Conservation (phyloP, 2,797 vertebrate genomes). For the Anabas testudineus region DNA sequence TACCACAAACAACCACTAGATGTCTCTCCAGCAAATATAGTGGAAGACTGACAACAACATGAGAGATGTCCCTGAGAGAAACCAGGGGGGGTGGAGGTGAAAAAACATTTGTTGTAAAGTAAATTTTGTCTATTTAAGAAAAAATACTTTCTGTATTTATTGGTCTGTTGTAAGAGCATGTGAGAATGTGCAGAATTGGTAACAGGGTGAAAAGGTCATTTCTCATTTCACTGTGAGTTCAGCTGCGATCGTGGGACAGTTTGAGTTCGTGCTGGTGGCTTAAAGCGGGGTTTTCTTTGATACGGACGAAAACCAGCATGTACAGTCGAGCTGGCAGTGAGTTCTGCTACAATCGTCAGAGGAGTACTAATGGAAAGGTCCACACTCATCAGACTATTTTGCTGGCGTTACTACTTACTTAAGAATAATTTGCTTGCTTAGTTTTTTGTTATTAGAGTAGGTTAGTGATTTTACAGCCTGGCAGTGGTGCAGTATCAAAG, state of each 20-base stretch:
- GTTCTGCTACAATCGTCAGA: too few relatives aligned
- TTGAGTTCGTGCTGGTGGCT: not conserved
- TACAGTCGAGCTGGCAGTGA: too few relatives aligned
- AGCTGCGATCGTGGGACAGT: slow-evolving; percentile 25
- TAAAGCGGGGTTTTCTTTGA: not conserved
- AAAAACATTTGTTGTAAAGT: not conserved
- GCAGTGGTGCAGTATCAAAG: too few relatives aligned
- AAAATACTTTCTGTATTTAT: slow-evolving; percentile 8
- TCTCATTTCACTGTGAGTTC: slow-evolving; percentile 49
- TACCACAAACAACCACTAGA: slow-evolving; percentile 41
- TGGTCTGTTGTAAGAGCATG: slow-evolving; percentile 12
- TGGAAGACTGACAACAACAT: not conserved
- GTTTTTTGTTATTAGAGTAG: not conserved
- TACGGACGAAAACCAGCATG: not conserved
- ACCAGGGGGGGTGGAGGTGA: not conserved
- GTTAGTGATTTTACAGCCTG: too few relatives aligned
- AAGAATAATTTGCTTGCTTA: too few relatives aligned
- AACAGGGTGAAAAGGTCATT: slow-evolving; percentile 59
- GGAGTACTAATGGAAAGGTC: too few relatives aligned
- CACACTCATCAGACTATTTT: too few relatives aligned
- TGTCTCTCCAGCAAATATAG: slow-evolving; percentile 16
- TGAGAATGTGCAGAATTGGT: slow-evolving; percentile 48
- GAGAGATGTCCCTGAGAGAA: not conserved
- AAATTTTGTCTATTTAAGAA: not conserved
- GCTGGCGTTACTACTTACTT: too few relatives aligned